Conservation (phyloP, 1,140 invertebrate species). For the Zaprionus capensis region DNA sequence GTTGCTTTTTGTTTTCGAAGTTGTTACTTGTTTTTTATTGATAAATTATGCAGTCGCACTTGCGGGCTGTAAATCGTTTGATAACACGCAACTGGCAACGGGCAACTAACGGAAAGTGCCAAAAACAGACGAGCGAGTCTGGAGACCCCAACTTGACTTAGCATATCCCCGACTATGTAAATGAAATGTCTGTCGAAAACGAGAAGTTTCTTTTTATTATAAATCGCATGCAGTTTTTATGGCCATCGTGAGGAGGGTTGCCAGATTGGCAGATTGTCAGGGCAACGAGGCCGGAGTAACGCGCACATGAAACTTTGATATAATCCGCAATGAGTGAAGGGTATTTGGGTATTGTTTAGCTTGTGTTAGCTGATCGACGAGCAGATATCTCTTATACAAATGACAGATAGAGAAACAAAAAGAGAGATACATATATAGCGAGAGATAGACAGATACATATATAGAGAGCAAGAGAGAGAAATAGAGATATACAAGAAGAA, state of each 20-base stretch:
- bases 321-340: neutral
- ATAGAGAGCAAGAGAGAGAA: neutral
- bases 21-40: constrained; percentile 70
- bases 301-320: neutral
- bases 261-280: constrained; percentile 13
- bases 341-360: neutral
- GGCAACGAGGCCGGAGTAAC: neutral
- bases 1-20: constrained; percentile 7
- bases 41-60: constrained; percentile 81
- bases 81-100: constrained; percentile 71
- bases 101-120: constrained; percentile 69
- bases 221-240: constrained; percentile 32
- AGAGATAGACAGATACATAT: neutral
- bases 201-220: constrained; percentile 18
- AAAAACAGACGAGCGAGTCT: constrained; percentile 48
- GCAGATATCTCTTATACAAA: neutral
- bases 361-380: neutral
- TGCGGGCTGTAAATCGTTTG: constrained; percentile 79
- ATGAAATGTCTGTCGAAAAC: constrained; percentile 54
- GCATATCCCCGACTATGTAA: constrained; percentile 48
- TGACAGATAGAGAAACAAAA: neutral
- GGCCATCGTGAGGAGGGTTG: constrained; percentile 23
- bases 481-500: neutral
- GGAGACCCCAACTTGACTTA: neutral
- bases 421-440: too few species aligned